Percentiles rank a stretch among this genome's conserved stretches.
Conservation (phyloP, 2,797 vertebrate genomes). For the Girardinus metallicus region DNA sequence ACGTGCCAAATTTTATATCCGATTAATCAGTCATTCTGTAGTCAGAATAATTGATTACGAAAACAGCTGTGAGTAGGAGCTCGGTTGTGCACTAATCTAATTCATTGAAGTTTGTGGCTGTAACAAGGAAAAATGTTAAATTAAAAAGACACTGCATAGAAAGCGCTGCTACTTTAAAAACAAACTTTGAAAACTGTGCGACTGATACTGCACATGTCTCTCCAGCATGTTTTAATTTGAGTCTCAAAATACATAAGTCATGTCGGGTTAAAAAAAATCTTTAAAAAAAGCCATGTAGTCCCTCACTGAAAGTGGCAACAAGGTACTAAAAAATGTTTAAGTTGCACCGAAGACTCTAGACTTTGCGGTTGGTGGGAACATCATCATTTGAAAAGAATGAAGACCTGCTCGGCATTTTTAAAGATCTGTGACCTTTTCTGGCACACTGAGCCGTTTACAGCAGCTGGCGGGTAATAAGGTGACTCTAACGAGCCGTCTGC, state of each 20-base stretch:
- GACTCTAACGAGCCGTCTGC: conserved; percentile 37
- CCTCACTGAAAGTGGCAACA: conserved; percentile 23
- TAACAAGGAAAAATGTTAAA: neutral
- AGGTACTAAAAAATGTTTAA: conserved; percentile 34
- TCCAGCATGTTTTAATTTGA: conserved; percentile 9
- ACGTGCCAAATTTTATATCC: too few species aligned
- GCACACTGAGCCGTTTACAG: conserved; percentile 34
- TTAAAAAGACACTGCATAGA: neutral
- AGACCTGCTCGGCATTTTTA: conserved; percentile 14
- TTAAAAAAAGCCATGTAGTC: conserved; percentile 2
- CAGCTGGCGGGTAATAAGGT: conserved; percentile 34
- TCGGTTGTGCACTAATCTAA: neutral
- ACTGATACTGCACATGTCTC: conserved; percentile 6
- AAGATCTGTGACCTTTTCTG: conserved; percentile 7
- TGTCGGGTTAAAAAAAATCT: neutral
- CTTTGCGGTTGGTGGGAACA: conserved; percentile 25
- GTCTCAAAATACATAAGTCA: neutral
- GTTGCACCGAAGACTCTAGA: conserved; percentile 38
- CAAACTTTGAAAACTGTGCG: conserved; percentile 9
- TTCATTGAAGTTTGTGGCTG: neutral
- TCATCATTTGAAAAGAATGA: conserved; percentile 26
- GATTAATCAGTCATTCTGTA: too few species aligned
- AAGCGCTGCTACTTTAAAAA: neutral
- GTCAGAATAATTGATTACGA: too few species aligned
- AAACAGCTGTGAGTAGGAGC: too few species aligned